Evolutionary conservation across 1,140 invertebrate species (phyloP).

Genomic region (Halotydeus destructor): DNA sequence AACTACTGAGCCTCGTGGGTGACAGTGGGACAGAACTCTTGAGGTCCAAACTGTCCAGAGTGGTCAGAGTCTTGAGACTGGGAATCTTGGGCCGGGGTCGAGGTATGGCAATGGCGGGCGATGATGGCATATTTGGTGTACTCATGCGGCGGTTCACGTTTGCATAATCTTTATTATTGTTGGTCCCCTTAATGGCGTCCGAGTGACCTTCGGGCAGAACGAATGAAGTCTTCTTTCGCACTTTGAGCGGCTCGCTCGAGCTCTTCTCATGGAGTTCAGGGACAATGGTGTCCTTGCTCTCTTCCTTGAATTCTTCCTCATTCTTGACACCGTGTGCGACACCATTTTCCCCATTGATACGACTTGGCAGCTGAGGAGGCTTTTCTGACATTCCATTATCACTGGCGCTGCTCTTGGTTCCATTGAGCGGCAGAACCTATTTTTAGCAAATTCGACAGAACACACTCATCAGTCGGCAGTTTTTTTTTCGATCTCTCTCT

Average conservation of each 20-base stretch:
- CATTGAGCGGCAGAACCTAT: too few species aligned
- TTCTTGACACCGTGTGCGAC: too few species aligned
- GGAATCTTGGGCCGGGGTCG: conserved; percentile 9
- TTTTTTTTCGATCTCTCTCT: too few species aligned
- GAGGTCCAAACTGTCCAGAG: conserved; percentile 18
- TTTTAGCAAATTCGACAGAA: too few species aligned
- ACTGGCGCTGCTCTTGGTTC: background rate
- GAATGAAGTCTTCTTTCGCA: conserved; percentile 2
- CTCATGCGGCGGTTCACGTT: conserved; percentile 16
- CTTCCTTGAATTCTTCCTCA: background rate
- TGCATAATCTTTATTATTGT: too few species aligned
- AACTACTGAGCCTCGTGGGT: too few species aligned
- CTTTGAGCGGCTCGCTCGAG: conserved; percentile 1
- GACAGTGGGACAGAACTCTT: conserved; percentile 18
- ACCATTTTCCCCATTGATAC: too few species aligned
- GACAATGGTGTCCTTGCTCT: background rate
- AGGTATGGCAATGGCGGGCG: background rate
- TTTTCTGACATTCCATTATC: background rate
- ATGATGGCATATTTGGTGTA: conserved; percentile 15
- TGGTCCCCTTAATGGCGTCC: background rate
- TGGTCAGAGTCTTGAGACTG: conserved; percentile 15
- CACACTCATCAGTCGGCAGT: too few species aligned
- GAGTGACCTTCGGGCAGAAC: background rate
- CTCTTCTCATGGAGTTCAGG: background rate
- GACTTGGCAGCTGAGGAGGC: background rate